Evolutionary conservation across 2,888 invertebrate genomes (phyloP).

Genomic region (Metellina segmentata): DNA sequence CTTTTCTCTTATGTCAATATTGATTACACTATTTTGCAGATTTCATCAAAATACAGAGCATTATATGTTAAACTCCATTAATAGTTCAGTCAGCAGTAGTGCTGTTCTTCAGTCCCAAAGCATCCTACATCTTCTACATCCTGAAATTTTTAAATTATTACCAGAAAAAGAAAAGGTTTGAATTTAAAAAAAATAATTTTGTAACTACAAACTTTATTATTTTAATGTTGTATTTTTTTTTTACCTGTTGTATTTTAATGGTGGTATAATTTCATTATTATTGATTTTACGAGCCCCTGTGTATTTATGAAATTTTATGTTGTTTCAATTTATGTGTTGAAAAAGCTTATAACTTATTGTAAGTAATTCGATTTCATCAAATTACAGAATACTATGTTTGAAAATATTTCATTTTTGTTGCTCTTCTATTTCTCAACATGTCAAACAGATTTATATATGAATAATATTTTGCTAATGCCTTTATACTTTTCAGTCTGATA

Average conservation of each 20-base stretch:
- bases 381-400: no score
- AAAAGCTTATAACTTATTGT: no score
- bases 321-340: background rate
- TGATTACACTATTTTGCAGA: conserved; percentile 38
- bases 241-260: no score
- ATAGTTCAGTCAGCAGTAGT: conserved; percentile 84
- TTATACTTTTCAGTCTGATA: background rate
- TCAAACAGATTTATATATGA: no score
- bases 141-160: conserved; percentile 90
- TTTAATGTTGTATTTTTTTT: no score
- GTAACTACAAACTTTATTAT: no score
- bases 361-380: no score
- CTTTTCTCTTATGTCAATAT: background rate
- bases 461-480: background rate
- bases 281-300: background rate
- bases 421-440: no score
- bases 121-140: conserved; percentile 89
- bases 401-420: no score
- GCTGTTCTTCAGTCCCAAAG: conserved; percentile 91
- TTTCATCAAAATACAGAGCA: conserved; percentile 88
- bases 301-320: background rate
- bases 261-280: no score
- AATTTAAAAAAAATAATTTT: conserved; percentile 7
- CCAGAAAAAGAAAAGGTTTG: background rate
- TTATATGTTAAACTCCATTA: conserved; percentile 84